These are phyloP conservation scores for Thamnophis sirtalis DNA, from an alignment of 2,113 vertebrate species.

Conservation along the genomic window DNA sequence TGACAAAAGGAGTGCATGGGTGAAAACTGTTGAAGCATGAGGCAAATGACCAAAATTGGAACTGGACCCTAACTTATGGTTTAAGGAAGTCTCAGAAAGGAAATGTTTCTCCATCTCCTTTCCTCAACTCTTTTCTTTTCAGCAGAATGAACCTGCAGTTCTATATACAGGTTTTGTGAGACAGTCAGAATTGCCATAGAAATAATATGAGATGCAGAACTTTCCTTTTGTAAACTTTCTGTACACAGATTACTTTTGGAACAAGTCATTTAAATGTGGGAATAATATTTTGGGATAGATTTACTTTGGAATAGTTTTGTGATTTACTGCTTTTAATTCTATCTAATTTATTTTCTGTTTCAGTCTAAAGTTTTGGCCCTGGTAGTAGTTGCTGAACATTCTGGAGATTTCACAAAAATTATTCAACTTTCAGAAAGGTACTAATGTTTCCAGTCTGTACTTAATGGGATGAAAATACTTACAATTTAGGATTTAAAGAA, in stretches of 20 bases:
- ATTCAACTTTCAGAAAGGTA: constrained; percentile 85
- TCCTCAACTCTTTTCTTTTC: background rate
- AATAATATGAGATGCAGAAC: background rate
- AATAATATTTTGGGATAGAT: background rate
- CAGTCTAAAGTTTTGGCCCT: constrained; percentile 82
- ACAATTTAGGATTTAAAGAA: background rate
- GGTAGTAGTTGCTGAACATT: constrained; percentile 85
- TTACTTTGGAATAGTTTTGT: background rate
- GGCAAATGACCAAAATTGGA: background rate
- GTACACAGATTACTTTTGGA: background rate
- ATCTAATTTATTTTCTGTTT: constrained; percentile 26
- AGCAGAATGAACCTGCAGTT: background rate
- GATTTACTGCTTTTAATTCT: background rate
- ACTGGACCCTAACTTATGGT: background rate
- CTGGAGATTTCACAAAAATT: constrained; percentile 87
- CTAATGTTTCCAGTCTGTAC: background rate
- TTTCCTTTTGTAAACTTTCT: background rate
- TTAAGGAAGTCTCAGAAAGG: background rate
- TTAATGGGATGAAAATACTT: background rate
- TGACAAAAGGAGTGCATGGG: background rate
- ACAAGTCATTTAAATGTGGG: background rate
- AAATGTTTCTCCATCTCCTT: background rate
- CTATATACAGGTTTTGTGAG: background rate
- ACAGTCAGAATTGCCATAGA: no score
- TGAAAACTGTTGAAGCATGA: background rate